Base-by-base conservation (phyloP, 2,797 vertebrate genomes). In the Balearica regulorum region DNA sequence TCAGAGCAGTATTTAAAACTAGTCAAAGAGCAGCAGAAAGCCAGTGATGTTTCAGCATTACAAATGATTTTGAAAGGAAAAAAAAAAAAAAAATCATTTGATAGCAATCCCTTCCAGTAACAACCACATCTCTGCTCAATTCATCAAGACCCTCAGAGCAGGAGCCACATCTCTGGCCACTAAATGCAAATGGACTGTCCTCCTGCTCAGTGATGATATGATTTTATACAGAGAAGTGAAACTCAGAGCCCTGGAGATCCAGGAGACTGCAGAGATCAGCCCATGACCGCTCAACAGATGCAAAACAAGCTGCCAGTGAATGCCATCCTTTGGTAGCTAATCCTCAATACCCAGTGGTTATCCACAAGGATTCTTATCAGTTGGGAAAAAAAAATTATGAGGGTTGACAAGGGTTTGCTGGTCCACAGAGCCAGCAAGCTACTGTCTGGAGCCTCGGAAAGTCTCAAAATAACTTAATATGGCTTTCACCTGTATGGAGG, bases 391-490 rank as follows among this genome's bases (percentile, higher is more conserved):
- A 55, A 17, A 31, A 11, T 14, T 5, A 43, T 14, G 25, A 80
- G 48, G 37, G 24, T 13, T 91, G 29, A 7, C 16, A 10, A 25
- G 3, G 24, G 29, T 16, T 64, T 81, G 11, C 6, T 35, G 19
- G 10, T 17, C 43, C 16, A 8, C 26, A 31, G 19, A 78, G 20
- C 25, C 72, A 66, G 20, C 29, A 26, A 58, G 39, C 7, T 48
- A 31, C 22, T 5, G 1, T 20, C 5, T 28, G 9, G 35, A 85
- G 44, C 16, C 48, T 62, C 58, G 33, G 53, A 43, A 60, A 35
- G 4, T 4, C 71, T 66, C 44, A 7, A 12, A 62, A 43, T 44
- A 12, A 31, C 22, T 4, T 2, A 4, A 19, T 0, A 5, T 0
- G 1, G 1, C 5, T 66, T 77, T 54, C 25, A 60, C 25, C 11